phyloP scores from a whole-genome alignment of 2,888 invertebrate genomes.

The Spatulosminthurus flaviceps region DNA sequence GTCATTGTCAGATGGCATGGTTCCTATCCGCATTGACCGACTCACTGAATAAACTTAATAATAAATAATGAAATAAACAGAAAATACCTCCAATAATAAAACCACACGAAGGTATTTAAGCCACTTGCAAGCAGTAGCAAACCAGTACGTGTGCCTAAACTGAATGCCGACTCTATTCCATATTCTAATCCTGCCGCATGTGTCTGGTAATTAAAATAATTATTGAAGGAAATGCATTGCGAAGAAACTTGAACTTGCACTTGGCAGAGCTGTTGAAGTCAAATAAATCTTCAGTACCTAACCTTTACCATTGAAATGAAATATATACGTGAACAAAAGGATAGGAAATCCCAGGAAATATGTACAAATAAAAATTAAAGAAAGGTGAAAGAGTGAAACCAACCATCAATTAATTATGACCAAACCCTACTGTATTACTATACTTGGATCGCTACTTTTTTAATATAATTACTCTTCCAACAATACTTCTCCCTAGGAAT shows the following conservation, averaged over 20 bases:
- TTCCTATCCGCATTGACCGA: too few relatives aligned
- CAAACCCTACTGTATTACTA: slow-evolving; percentile 8
- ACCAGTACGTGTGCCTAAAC: too few relatives aligned
- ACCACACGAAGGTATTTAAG: too few relatives aligned
- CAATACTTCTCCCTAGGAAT: background rate
- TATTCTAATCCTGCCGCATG: too few relatives aligned
- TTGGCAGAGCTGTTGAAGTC: background rate
- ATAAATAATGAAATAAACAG: too few relatives aligned
- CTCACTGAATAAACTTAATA: too few relatives aligned
- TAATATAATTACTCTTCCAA: background rate
- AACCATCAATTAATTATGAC: slow-evolving; percentile 28
- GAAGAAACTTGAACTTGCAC: slow-evolving; percentile 20
- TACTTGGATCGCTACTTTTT: background rate
- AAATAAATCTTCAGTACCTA: background rate
- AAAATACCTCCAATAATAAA: too few relatives aligned
- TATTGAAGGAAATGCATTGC: background rate
- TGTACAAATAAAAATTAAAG: background rate
- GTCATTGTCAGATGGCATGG: too few relatives aligned
- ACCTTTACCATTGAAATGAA: background rate
- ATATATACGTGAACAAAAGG: background rate
- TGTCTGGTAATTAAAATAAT: background rate
- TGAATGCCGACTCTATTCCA: too few relatives aligned
- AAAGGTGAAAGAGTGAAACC: background rate
- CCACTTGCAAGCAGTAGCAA: too few relatives aligned
- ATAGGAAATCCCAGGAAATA: slow-evolving; percentile 30